Conservation (phyloP, 2,888 invertebrate species). For the Andrena trimmerana region DNA sequence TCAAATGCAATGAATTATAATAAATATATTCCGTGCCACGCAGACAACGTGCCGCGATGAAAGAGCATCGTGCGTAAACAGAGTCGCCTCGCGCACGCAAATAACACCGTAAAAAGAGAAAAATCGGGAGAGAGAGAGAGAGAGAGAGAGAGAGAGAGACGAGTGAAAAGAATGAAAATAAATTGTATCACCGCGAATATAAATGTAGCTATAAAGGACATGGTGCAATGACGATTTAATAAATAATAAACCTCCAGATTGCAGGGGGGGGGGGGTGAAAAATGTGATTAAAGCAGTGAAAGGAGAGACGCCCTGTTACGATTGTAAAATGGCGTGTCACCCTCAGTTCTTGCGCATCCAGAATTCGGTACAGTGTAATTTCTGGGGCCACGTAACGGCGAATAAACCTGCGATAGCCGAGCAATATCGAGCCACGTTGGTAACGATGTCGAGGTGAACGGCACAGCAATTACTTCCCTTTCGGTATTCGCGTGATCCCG, state of each 20-base stretch:
- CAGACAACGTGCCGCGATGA: background rate
- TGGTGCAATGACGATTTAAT: background rate
- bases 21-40: constrained; percentile 1
- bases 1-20: background rate
- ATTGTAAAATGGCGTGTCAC: constrained; percentile 11
- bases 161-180: background rate
- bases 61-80: background rate
- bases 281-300: constrained; percentile 2
- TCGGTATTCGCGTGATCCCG: constrained; percentile 54
- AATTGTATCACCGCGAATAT: background rate
- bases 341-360: background rate
- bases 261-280: background rate
- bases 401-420: constrained; percentile 41
- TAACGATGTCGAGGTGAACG: constrained; percentile 39
- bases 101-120: background rate
- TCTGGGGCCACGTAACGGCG: background rate
- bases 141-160: background rate
- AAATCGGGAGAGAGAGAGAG: background rate
- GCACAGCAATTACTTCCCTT: constrained; percentile 53
- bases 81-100: background rate
- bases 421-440: constrained; percentile 22
- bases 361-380: constrained; percentile 29
- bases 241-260: constrained; percentile 11
- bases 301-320: background rate
- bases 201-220: background rate